These are phyloP conservation scores for Gobio gobio DNA, from an alignment of 2,113 vertebrate genomes.

Conservation along the genomic window DNA sequence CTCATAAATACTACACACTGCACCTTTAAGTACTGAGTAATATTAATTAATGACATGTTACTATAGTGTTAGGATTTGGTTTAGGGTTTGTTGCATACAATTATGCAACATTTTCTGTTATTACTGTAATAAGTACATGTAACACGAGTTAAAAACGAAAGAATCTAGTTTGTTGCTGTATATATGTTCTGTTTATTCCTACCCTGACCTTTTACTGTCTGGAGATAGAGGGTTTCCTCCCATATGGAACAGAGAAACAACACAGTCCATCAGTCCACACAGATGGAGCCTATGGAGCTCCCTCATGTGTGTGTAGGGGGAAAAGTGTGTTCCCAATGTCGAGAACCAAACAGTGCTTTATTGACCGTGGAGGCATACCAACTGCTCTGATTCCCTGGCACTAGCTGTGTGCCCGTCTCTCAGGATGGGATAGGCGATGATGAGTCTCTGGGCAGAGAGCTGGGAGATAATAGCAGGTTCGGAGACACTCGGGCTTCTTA, in stretches of 20 bases:
- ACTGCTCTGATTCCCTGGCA: conserved; percentile 23
- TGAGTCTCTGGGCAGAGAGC: conserved; percentile 39
- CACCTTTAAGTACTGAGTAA: too few relatives aligned
- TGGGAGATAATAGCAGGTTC: conserved; percentile 40
- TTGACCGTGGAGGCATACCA: conserved; percentile 39
- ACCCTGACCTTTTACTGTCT: neutral
- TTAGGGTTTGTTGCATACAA: too few relatives aligned
- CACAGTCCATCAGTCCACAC: neutral
- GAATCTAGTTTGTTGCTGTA: neutral
- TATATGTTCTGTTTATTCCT: neutral
- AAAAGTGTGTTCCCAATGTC: neutral
- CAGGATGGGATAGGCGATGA: conserved; percentile 23
- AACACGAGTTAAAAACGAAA: too few relatives aligned
- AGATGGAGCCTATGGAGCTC: neutral
- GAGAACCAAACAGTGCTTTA: conserved; percentile 23
- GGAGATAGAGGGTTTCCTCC: neutral
- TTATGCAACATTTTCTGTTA: too few relatives aligned
- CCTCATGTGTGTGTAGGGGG: neutral
- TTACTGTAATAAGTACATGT: too few relatives aligned
- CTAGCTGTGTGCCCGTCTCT: neutral
- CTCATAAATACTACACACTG: too few relatives aligned
- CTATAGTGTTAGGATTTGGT: too few relatives aligned
- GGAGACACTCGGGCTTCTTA: neutral
- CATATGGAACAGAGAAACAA: neutral
- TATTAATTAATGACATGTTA: too few relatives aligned